These are phyloP conservation scores for Helogale parvula DNA, from an alignment of 2,113 vertebrate genomes.

Conservation along the genomic window DNA sequence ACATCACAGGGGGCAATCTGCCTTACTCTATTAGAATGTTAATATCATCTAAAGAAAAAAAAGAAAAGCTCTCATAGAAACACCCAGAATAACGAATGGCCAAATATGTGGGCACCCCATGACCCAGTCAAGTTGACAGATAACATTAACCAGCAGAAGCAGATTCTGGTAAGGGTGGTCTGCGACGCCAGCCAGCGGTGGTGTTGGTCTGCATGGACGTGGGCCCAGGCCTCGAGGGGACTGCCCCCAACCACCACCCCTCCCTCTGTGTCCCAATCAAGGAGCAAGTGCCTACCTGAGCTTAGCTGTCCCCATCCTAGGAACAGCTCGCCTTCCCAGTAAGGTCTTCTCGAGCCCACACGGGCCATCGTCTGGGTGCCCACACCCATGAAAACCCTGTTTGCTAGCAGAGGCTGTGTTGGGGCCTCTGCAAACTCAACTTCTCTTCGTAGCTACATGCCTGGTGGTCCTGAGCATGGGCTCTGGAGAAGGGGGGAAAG, in stretches of 20 bases:
- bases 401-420: not conserved
- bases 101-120: not conserved
- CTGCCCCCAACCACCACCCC: not conserved
- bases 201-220: not conserved
- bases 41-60: not conserved
- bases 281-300: not conserved
- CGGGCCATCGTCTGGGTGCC: not conserved
- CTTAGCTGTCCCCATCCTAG: constrained; percentile 44
- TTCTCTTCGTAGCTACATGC: not conserved
- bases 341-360: not conserved
- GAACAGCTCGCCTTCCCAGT: not conserved
- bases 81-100: not conserved
- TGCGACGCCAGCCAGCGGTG: not conserved
- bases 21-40: not conserved
- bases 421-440: not conserved
- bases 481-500: no score
- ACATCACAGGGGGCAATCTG: not conserved
- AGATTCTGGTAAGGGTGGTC: not conserved
- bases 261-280: not conserved
- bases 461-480: not conserved
- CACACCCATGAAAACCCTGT: not conserved
- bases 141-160: not conserved
- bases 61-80: not conserved
- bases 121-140: not conserved
- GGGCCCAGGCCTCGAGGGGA: not conserved